Percentiles rank a stretch among this genome's conserved stretches.
Conservation (phyloP, 2,888 invertebrate genomes). For the Gandaritis pyraliata region DNA sequence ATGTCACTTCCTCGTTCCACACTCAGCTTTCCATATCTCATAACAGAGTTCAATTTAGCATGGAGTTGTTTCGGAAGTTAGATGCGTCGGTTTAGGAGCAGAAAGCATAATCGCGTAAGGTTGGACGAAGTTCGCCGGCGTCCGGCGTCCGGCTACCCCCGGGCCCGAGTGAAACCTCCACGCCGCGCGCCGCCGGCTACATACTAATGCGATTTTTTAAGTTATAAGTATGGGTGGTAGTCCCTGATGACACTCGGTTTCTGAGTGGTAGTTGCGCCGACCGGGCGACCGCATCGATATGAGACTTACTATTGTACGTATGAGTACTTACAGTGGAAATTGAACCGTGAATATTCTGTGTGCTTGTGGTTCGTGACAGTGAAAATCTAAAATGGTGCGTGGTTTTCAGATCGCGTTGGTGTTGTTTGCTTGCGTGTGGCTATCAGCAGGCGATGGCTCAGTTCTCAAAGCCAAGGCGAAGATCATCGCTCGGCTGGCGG, state of each 20-base stretch:
- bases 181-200: constrained; percentile 63
- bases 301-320: constrained; percentile 72
- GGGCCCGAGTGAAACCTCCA: constrained; percentile 68
- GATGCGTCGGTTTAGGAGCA: constrained; percentile 61
- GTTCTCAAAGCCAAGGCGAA: constrained; percentile 66
- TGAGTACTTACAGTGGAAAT: constrained; percentile 47
- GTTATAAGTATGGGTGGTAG: constrained; percentile 79
- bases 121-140: constrained; percentile 63
- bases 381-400: constrained; percentile 54
- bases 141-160: constrained; percentile 64
- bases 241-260: constrained; percentile 61
- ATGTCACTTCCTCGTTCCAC: constrained; percentile 31
- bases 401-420: constrained; percentile 75
- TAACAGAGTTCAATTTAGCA: constrained; percentile 47
- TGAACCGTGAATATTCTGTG: constrained; percentile 44
- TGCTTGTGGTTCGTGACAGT: constrained; percentile 46
- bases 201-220: constrained; percentile 72
- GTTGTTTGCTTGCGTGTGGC: constrained; percentile 64
- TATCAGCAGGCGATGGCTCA: constrained; percentile 61
- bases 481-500: constrained; percentile 59
- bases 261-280: constrained; percentile 61
- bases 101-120: constrained; percentile 71
- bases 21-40: constrained; percentile 43
- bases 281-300: constrained; percentile 68
- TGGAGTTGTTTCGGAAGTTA: constrained; percentile 45